These are phyloP conservation scores for Chironomus riparius DNA, from an alignment of 2,888 invertebrate species.

Conservation along the genomic window DNA sequence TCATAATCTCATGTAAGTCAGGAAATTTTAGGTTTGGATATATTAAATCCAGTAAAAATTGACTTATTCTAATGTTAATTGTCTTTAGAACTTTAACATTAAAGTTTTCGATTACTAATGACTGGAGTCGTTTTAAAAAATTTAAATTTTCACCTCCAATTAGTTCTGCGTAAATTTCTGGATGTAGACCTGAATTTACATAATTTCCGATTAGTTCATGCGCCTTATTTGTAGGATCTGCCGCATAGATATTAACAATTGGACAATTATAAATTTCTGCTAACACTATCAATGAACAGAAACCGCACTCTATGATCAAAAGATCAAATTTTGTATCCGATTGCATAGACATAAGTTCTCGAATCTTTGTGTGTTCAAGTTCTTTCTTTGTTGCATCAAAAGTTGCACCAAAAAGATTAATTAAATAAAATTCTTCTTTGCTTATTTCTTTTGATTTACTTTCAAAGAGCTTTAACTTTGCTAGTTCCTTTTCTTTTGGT, in stretches of 20 bases:
- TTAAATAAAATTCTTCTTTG: not conserved
- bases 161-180: constrained; percentile 33
- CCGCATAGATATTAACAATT: constrained; percentile 32
- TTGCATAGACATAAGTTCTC: not conserved
- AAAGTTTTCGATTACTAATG: not conserved
- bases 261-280: constrained; percentile 31
- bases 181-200: constrained; percentile 33
- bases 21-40: not conserved
- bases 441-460: not conserved
- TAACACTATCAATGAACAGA: constrained; percentile 31
- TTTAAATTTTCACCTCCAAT: not conserved
- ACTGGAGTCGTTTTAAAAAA: not conserved
- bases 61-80: not conserved
- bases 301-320: constrained; percentile 32
- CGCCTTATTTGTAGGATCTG: constrained; percentile 32
- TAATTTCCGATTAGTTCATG: constrained; percentile 33
- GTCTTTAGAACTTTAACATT: not conserved
- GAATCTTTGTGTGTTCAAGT: constrained; percentile 29
- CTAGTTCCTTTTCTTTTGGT: not conserved
- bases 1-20: not conserved
- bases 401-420: constrained; percentile 23
- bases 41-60: not conserved
- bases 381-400: constrained; percentile 32
- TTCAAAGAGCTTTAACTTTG: not conserved
- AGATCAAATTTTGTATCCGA: constrained; percentile 31